Evolutionary conservation across 2,888 invertebrate genomes (phyloP).

Genomic region (Machimus rusticus): DNA sequence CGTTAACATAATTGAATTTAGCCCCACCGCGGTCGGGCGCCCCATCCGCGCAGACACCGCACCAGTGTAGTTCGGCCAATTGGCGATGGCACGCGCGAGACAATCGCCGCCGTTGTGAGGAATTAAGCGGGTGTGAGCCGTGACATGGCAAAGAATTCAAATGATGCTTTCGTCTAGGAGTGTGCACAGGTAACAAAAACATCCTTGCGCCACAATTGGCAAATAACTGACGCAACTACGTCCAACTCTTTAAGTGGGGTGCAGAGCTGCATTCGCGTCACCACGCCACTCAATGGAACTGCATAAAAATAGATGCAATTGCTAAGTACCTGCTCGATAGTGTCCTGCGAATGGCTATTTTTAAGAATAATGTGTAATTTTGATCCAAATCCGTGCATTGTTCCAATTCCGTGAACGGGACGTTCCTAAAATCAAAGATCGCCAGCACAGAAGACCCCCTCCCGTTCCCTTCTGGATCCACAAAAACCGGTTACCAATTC

Average conservation of each 20-base stretch:
- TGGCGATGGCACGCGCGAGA: background rate
- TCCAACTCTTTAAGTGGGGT: background rate
- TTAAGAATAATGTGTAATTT: background rate
- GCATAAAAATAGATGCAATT: background rate
- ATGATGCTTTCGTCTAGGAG: conserved; percentile 21
- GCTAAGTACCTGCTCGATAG: background rate
- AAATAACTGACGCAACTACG: background rate
- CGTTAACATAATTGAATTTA: background rate
- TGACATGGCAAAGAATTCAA: background rate
- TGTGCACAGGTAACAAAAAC: background rate
- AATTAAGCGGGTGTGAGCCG: background rate
- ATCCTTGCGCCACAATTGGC: background rate
- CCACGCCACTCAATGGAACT: background rate
- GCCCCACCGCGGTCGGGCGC: background rate
- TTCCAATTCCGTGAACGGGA: background rate
- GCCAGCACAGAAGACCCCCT: background rate
- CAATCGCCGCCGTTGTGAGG: background rate
- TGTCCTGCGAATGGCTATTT: background rate
- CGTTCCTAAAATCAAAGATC: background rate
- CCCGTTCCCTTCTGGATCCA: background rate
- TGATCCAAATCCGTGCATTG: background rate
- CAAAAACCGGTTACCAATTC: background rate
- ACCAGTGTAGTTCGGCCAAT: background rate
- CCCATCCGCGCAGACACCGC: background rate
- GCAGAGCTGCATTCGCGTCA: background rate